These are phyloP conservation scores for Caenorhabditis uteleia DNA, from an alignment of 2,888 invertebrate genomes.

Conservation along the genomic window DNA sequence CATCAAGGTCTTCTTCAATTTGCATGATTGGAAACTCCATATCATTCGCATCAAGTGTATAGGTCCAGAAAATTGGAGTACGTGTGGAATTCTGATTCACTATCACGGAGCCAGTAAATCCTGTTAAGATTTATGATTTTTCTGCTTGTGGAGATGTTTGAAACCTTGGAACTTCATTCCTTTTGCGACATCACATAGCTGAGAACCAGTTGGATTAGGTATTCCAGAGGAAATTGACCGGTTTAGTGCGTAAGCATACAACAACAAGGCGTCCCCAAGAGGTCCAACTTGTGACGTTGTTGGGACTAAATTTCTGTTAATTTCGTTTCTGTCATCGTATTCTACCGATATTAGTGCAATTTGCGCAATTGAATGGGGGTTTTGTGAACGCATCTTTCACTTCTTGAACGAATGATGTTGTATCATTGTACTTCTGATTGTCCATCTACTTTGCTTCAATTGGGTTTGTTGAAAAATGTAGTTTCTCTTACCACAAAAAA, in stretches of 20 bases:
- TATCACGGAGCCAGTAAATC: conserved; percentile 44
- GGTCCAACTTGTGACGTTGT: conserved; percentile 31
- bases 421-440: conserved; percentile 34
- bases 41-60: conserved; percentile 26
- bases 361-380: conserved; percentile 42
- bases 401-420: conserved; percentile 24
- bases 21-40: conserved; percentile 18
- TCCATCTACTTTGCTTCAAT: conserved; percentile 17
- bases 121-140: conserved; percentile 3
- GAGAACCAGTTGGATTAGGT: conserved; percentile 29
- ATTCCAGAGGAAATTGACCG: conserved; percentile 18
- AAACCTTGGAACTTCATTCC: conserved; percentile 27
- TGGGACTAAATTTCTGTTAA: conserved; percentile 3
- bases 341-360: conserved; percentile 39
- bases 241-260: conserved; percentile 40
- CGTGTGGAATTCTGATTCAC: conserved; percentile 41
- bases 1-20: conserved; percentile 35
- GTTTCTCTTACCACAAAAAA: conserved; percentile 22
- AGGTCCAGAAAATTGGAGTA: conserved; percentile 38
- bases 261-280: conserved; percentile 40
- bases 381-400: conserved; percentile 28
- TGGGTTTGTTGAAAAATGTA: too few species aligned
- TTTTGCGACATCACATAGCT: conserved; percentile 25
- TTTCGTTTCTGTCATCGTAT: not conserved
- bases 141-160: too few species aligned